A percentile compares a stretch with the other conserved stretches of the same genome.
Conservation (phyloP, 2,888 invertebrate species). For the Mesorhabditis sp. region DNA sequence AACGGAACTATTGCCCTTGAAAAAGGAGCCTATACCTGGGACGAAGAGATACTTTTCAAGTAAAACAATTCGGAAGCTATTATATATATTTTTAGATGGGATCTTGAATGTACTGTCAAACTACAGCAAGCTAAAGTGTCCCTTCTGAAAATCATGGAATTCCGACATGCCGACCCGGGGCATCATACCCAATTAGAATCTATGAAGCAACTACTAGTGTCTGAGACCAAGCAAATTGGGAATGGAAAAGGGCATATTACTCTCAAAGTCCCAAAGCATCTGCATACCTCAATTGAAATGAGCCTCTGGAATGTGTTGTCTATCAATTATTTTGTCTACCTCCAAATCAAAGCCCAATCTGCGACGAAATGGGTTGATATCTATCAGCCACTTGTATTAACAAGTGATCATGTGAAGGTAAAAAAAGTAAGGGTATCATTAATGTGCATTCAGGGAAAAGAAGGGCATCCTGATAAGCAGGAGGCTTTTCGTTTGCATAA, state of each 20-base stretch:
- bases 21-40: slow-evolving; percentile 30
- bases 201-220: not conserved
- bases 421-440: not conserved
- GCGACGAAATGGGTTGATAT: slow-evolving; percentile 25
- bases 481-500: slow-evolving; percentile 13
- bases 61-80: too few species aligned
- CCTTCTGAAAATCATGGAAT: slow-evolving; percentile 10
- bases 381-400: slow-evolving; percentile 33
- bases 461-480: slow-evolving; percentile 1
- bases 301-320: slow-evolving; percentile 37
- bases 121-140: not conserved
- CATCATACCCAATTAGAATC: slow-evolving; percentile 21
- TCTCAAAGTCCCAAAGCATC: slow-evolving; percentile 25
- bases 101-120: not conserved
- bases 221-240: not conserved
- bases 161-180: slow-evolving; percentile 34
- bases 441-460: not conserved
- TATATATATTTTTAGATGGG: not conserved
- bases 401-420: slow-evolving; percentile 30
- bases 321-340: slow-evolving; percentile 23
- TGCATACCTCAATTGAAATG: slow-evolving; percentile 31
- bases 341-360: slow-evolving; percentile 28
- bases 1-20: slow-evolving; percentile 37
- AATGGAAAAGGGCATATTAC: slow-evolving; percentile 2
- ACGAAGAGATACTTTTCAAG: slow-evolving; percentile 29